phyloP scores from a whole-genome alignment of 1,140 invertebrate species.

The Melanaphis sacchari region DNA sequence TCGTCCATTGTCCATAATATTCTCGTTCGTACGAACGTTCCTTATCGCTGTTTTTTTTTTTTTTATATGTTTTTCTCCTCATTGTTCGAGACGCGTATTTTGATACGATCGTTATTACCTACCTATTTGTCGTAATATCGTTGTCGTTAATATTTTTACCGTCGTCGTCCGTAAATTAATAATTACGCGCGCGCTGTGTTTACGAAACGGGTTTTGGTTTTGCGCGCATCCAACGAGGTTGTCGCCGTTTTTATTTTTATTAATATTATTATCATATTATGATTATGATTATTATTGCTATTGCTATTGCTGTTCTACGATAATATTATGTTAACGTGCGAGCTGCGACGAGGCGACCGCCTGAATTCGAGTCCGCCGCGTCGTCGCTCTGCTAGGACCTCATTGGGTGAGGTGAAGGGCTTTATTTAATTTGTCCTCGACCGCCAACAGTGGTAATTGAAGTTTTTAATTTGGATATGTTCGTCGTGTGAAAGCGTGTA shows the following conservation, averaged over 20 bases:
- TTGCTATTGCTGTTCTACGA: too few species aligned
- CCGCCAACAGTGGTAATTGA: neutral
- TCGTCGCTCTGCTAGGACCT: neutral
- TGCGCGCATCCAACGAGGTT: neutral
- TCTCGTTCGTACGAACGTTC: neutral
- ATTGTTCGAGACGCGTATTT: neutral
- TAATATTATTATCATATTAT: neutral
- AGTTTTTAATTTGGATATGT: constrained; percentile 43
- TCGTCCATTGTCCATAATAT: fast-evolving
- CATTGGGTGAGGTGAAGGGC: constrained; percentile 15
- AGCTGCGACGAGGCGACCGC: neutral
- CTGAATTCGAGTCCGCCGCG: neutral
- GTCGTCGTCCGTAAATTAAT: neutral
- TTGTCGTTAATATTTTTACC: neutral
- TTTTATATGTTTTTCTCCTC: neutral
- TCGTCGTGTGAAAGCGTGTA: neutral
- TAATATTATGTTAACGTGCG: neutral
- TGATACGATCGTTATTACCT: too few species aligned
- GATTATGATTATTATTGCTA: neutral
- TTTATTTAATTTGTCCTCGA: constrained; percentile 49
- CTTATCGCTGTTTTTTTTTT: too few species aligned
- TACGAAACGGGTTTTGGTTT: neutral
- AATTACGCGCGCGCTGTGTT: neutral
- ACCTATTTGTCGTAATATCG: too few species aligned
- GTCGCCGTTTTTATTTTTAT: neutral